Base-by-base conservation (phyloP, 2,888 invertebrate species). In the Homarus gammarus region DNA sequence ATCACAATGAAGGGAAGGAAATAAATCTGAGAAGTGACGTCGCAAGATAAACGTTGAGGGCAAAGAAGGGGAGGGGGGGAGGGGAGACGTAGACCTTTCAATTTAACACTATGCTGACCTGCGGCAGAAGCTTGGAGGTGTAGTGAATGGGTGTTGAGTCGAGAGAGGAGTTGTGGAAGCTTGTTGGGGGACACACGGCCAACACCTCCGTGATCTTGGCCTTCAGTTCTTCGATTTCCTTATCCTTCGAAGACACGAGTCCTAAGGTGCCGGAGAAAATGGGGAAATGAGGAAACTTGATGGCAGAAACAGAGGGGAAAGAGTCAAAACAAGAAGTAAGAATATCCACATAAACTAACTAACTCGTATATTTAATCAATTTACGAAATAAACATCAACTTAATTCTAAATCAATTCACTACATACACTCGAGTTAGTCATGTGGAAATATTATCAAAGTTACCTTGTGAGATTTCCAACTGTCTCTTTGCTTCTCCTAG, bases 401-500 rank as follows among this genome's bases (percentile, higher is more conserved):
- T n/a, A n/a, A n/a, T n/a, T n/a, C n/a, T n/a, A n/a, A n/a, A n/a
- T n/a, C n/a, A n/a, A n/a, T n/a, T n/a, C n/a, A n/a, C n/a, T n/a
- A n/a, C n/a, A n/a, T n/a, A n/a, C n/a, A n/a, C n/a, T n/a, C n/a
- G n/a, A n/a, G n/a, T n/a, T n/a, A n/a, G n/a, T n/a, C n/a, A n/a
- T n/a, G n/a, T n/a, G n/a, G n/a, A n/a, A n/a, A n/a, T n/a, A n/a
- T n/a, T n/a, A n/a, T n/a, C n/a, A n/a, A n/a, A n/a, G n/a, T n/a
- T 94, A 98, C 98, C 96, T 93, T 97, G 97, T 94, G 96, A 96
- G 94, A 97, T 96, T 94, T 97, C 97, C 93, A 98, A 95, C 94
- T 97, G 97, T 87, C 98, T 95, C 94, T 98, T 98, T 92, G 98
- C 98, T 94, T 98, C 99, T 61, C 99, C 99, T 84, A 99, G 96